Evolutionary conservation across 2,113 vertebrate species (phyloP), one percentile per base, ranked within the genome.

Genomic region (Antigone vipio): DNA sequence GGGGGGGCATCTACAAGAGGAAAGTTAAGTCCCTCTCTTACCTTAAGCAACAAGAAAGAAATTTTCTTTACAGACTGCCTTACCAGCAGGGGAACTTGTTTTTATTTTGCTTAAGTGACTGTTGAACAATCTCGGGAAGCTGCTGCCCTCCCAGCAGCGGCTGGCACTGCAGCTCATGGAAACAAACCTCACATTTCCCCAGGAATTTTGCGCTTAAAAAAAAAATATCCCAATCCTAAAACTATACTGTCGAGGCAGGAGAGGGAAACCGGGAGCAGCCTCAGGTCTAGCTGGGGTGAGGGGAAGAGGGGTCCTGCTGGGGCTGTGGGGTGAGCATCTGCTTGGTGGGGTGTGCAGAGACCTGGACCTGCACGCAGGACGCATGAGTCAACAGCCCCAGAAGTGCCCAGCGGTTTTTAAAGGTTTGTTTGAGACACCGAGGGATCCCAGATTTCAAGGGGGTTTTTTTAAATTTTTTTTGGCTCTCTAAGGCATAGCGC

Each of bases 291-390:
- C 4, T 1, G 3, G 16, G 13, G 9, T 4, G 9, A 53, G 19
- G 35, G 8, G 56, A 12, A 67, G n/a, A 45, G 34, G 24, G 5
- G 3, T 11, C 7, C 20, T 45, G 27, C 29, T 5, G 2, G 19
- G 13, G 15, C 50, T 38, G 23, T 1, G 13, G 67, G 34, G 38
- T 12, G 42, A 75, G 55, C 56, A 58, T 38, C 49, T 34, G 45
- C 40, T 27, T 52, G 7, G 8, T 26, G 22, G 23, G 34, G 5
- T 2, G 0, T 21, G 35, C 32, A 7, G 19, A 53, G 17, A 53
- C 32, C 50, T 11, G 63, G 27, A 38, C 35, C 42, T 29, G 12
- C 2, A 1, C n/a, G 15, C 38, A 27, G 0, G 4, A 27, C 4
- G 19, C 71, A 35, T 0, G 2, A 27, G 14, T 38, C 77, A 38